Conservation (phyloP, 2,113 vertebrate species). For the Pachyramphus minor region DNA sequence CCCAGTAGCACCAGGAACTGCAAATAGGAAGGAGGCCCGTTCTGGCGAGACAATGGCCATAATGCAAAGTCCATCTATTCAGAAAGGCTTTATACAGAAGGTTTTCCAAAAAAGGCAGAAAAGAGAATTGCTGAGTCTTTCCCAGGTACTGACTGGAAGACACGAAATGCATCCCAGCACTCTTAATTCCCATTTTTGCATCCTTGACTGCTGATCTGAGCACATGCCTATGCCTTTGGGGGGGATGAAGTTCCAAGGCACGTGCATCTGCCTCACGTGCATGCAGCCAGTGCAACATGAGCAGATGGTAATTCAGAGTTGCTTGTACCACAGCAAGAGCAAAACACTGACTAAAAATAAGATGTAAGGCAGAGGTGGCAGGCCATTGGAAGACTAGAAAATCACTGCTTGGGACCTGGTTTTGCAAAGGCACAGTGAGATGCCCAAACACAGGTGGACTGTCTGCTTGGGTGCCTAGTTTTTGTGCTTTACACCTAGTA, state of each 20-base stretch:
- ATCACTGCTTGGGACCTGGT: accelerated
- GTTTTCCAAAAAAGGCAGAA: background rate
- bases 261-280: accelerated
- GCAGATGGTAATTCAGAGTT: background rate
- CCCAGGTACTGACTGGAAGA: background rate
- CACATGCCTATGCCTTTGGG: accelerated
- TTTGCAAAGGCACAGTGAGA: background rate
- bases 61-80: background rate
- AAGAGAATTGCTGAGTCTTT: background rate
- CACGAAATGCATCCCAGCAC: accelerated
- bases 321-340: background rate
- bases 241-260: accelerated
- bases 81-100: background rate
- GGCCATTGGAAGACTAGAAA: background rate
- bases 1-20: background rate
- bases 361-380: background rate
- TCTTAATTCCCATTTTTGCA: background rate
- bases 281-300: background rate
- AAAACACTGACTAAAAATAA: background rate
- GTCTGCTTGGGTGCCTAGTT: background rate
- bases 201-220: accelerated
- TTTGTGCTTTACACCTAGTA: background rate
- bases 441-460: background rate
- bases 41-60: background rate
- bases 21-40: background rate